Percentiles rank a stretch among this genome's conserved stretches.
Conservation (phyloP, 92 coral and sea anemone species). For the Paragorgia papillata region DNA sequence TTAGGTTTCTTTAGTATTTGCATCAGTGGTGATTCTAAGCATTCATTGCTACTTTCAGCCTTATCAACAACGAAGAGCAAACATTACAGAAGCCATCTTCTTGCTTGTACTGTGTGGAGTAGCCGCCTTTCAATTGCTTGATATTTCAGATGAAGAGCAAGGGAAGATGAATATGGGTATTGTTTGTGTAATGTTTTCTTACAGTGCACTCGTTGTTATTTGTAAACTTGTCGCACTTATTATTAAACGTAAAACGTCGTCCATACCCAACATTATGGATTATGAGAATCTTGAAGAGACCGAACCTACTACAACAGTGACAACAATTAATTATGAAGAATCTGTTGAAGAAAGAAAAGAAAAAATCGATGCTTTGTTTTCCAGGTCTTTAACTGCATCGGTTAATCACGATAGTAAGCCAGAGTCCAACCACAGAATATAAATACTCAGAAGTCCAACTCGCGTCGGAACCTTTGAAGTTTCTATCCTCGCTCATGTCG, state of each 20-base stretch:
- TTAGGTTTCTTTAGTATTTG: slow-evolving; percentile 32
- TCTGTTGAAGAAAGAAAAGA: slow-evolving; percentile 34
- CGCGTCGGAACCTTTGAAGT: no score
- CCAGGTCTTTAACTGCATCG: slow-evolving; percentile 1
- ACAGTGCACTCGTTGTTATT: neutral
- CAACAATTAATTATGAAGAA: neutral
- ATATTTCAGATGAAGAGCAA: slow-evolving; percentile 22
- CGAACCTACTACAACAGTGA: neutral
- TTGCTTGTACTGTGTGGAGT: slow-evolving; percentile 65
- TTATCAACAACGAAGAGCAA: slow-evolving; percentile 69
- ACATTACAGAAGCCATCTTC: slow-evolving; percentile 82
- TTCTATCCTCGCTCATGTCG: no score
- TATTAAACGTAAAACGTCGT: neutral
- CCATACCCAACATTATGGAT: neutral
- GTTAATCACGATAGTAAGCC: neutral
- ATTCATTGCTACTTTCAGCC: slow-evolving; percentile 91
- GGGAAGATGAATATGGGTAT: neutral
- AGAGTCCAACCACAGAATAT: no score
- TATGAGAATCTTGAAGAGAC: slow-evolving; percentile 12
- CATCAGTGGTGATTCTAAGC: slow-evolving; percentile 39
- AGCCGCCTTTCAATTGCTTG: slow-evolving; percentile 68
- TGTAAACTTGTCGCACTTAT: neutral
- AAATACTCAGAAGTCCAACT: no score
- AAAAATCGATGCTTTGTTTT: slow-evolving; percentile 21
- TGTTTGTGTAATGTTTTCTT: neutral